Percentiles rank a stretch among this genome's conserved stretches.
These are phyloP conservation scores for Apodemus agrarius DNA, from an alignment of 2,797 vertebrate species.

Conservation along the genomic window DNA sequence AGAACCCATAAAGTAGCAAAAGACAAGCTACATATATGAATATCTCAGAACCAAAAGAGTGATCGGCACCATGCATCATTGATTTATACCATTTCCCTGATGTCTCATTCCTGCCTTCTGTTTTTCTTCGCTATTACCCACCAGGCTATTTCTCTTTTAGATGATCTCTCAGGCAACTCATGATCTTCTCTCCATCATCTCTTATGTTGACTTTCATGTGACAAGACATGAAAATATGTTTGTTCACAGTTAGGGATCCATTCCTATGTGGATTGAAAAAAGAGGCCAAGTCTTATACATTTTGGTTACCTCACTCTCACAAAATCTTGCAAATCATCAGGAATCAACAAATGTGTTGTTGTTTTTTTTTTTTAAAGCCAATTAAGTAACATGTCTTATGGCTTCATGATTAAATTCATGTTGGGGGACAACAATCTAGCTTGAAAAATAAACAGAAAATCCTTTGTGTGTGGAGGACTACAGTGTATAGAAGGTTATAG, in stretches of 20 bases:
- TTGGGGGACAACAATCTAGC: background rate
- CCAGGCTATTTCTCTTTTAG: background rate
- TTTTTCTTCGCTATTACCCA: background rate
- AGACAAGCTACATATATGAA: no score
- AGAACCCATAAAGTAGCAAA: no score
- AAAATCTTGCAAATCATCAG: background rate
- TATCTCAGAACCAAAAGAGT: background rate
- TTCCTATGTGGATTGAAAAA: background rate
- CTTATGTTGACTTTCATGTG: background rate
- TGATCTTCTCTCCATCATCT: background rate
- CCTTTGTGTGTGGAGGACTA: background rate
- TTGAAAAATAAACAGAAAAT: conserved; percentile 24
- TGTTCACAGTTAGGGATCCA: background rate
- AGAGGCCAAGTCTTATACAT: background rate
- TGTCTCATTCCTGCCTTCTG: background rate
- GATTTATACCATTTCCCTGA: background rate
- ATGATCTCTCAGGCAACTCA: background rate
- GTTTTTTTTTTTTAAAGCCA: background rate
- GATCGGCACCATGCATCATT: no score
- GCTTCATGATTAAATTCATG: background rate
- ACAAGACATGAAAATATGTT: background rate
- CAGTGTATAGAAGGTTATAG: background rate
- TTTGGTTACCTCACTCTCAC: background rate
- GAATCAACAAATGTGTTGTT: background rate
- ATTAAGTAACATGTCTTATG: background rate